phyloP scores from a whole-genome alignment of 2,113 vertebrate genomes.

The Prolemur simus region DNA sequence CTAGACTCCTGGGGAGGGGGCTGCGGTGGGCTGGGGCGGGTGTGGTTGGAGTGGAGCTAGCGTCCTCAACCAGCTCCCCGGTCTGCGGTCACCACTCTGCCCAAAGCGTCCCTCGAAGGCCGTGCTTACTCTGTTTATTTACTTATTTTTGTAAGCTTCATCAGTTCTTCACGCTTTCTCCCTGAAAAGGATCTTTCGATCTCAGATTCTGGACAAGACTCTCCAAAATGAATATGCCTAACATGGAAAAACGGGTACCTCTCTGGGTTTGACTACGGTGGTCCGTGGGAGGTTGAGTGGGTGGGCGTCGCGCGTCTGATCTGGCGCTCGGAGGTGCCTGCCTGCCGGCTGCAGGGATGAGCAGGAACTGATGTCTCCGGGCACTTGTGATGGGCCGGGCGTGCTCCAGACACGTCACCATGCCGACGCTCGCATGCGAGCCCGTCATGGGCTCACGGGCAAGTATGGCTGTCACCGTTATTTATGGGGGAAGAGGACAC shows the following conservation, averaged over 20 bases:
- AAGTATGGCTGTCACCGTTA: fast-evolving
- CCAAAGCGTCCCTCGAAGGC: neutral
- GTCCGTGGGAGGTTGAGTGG: fast-evolving
- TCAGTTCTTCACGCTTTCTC: neutral
- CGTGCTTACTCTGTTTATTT: too few relatives aligned
- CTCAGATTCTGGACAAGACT: neutral
- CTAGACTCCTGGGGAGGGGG: fast-evolving
- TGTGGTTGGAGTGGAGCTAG: fast-evolving
- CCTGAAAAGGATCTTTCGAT: neutral
- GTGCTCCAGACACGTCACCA: fast-evolving
- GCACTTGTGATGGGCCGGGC: neutral
- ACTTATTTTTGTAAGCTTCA: neutral
- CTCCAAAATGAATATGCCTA: fast-evolving
- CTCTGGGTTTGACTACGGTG: neutral
- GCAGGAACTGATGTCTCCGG: fast-evolving
- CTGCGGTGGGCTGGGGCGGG: neutral
- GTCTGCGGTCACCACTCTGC: fast-evolving
- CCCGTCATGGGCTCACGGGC: fast-evolving
- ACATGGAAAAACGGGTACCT: fast-evolving
- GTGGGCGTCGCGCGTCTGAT: fast-evolving
- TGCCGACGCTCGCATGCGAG: fast-evolving
- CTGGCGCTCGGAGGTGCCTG: too few relatives aligned
- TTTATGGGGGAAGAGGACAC: neutral
- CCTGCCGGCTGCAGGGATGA: fast-evolving
- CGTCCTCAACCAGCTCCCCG: neutral